Conservation (phyloP, 2,888 invertebrate species). For the Papilio elwesi region DNA sequence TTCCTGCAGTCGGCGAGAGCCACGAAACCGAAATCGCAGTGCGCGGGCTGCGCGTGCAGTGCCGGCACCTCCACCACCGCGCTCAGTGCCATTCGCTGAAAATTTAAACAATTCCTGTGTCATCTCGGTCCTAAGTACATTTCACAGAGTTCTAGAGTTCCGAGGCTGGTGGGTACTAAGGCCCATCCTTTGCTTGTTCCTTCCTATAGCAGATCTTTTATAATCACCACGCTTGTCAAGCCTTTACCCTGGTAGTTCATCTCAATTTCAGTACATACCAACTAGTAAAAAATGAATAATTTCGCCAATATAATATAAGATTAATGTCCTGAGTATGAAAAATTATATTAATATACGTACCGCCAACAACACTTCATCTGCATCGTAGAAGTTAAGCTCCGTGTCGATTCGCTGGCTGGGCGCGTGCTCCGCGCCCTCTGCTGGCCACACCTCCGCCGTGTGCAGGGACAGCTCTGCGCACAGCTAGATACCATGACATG, state of each 20-base stretch:
- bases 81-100: slow-evolving; percentile 58
- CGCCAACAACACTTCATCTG: slow-evolving; percentile 51
- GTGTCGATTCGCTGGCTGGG: slow-evolving; percentile 41
- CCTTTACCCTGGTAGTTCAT: no score
- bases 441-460: slow-evolving; percentile 52
- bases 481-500: slow-evolving; percentile 47
- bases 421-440: slow-evolving; percentile 23
- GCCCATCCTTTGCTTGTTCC: no score
- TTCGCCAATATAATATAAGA: no score
- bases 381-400: slow-evolving; percentile 54
- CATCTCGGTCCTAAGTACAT: no score
- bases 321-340: no score
- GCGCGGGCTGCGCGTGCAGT: slow-evolving; percentile 53
- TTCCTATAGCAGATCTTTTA: no score
- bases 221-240: no score
- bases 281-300: no score
- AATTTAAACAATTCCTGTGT: not conserved
- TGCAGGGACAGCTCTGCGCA: slow-evolving; percentile 54
- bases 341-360: slow-evolving; percentile 24
- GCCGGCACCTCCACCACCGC: slow-evolving; percentile 63
- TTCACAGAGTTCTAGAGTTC: no score
- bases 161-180: no score
- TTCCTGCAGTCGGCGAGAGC: slow-evolving; percentile 64
- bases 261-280: no score
- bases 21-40: slow-evolving; percentile 64